Conservation (phyloP, 2,888 invertebrate genomes). For the Tipula lateralis region DNA sequence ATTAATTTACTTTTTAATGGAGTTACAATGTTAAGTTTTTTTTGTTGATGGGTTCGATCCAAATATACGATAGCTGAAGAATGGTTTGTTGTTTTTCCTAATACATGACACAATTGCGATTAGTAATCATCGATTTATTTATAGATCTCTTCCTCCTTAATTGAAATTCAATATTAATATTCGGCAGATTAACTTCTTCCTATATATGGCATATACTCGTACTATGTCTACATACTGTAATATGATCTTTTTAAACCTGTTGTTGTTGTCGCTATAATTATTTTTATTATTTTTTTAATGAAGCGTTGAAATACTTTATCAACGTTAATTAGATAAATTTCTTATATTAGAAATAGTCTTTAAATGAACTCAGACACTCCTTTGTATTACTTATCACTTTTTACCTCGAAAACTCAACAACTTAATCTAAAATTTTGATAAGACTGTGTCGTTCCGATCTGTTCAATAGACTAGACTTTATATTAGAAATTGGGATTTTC, state of each 20-base stretch:
- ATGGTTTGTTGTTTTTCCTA: not conserved
- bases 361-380: no score
- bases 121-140: not conserved
- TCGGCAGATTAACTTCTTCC: not conserved
- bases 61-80: not conserved
- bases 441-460: no score
- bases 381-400: no score
- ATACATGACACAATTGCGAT: not conserved
- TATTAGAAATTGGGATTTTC: no score
- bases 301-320: not conserved
- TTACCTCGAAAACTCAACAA: no score
- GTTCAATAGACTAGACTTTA: no score
- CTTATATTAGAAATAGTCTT: no score
- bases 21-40: conserved; percentile 12
- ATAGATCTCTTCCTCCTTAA: not conserved
- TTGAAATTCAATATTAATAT: not conserved
- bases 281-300: not conserved
- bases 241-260: not conserved
- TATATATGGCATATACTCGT: no score
- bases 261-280: not conserved
- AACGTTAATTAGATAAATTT: no score
- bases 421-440: no score
- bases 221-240: not conserved
- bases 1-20: conserved; percentile 24
- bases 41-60: not conserved